Conservation (phyloP, 2,113 vertebrate species). For the Atherinomorus stipes region DNA sequence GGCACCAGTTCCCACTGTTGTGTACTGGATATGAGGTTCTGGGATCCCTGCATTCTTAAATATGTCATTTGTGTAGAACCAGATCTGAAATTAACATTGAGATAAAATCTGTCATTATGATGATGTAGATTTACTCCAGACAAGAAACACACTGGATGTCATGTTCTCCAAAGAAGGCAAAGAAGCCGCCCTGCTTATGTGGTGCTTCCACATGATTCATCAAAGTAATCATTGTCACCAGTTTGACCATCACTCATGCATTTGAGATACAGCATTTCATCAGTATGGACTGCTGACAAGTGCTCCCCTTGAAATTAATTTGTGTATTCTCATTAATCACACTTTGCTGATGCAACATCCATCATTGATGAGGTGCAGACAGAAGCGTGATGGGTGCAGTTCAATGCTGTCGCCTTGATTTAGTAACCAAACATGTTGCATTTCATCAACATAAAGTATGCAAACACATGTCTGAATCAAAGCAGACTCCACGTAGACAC, state of each 20-base stretch:
- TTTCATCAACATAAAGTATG: constrained; percentile 54
- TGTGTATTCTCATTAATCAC: constrained; percentile 78
- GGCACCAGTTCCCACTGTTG: constrained; percentile 88
- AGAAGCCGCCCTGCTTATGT: constrained; percentile 42
- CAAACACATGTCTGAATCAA: background rate
- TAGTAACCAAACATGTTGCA: constrained; percentile 58
- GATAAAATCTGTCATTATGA: constrained; percentile 8
- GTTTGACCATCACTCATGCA: constrained; percentile 60
- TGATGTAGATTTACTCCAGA: background rate
- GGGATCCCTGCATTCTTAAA: constrained; percentile 87
- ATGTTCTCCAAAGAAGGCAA: constrained; percentile 12
- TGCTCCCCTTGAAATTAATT: constrained; percentile 78
- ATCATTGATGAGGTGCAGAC: constrained; percentile 73
- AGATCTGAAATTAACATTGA: constrained; percentile 85
- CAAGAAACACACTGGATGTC: constrained; percentile 10
- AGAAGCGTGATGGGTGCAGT: constrained; percentile 50
- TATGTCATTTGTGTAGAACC: constrained; percentile 94
- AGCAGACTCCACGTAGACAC: background rate
- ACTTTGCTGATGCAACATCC: constrained; percentile 76
- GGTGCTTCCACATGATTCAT: constrained; percentile 56
- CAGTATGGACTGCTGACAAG: constrained; percentile 70
- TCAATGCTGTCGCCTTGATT: constrained; percentile 74
- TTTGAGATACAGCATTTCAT: constrained; percentile 68
- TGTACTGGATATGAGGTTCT: constrained; percentile 85
- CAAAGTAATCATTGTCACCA: constrained; percentile 61